Base-by-base conservation (phyloP, 2,113 vertebrate species). In the Formicarius rufipectus region DNA sequence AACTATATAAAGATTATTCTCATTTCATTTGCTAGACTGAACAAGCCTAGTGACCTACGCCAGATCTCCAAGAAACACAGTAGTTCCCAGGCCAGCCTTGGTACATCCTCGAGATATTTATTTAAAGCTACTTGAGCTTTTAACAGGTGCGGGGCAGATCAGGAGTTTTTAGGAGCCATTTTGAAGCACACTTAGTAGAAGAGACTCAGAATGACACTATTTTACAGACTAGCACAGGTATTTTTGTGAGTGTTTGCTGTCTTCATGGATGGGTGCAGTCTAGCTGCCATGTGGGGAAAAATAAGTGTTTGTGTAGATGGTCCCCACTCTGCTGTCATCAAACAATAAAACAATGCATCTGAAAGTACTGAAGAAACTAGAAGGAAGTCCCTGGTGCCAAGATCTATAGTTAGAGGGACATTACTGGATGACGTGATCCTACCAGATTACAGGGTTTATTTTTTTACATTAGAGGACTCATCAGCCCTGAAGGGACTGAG, bases 391-490 rank as follows among this genome's bases (percentile, higher is more conserved):
- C 83, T 67, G 33, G 47, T 86, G 90, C 72, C 64, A 31, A 72
- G 50, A 67, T 86, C 64, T 72, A 14, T 19, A 80, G 75, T 59
- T 49, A 80, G 33, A 93, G 40, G 21, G 64, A 25, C 49, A 67
- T 59, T 85, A 55, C 37, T n/a, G 82, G 50, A 39, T 85, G 55
- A 62, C 31, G 42, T 33, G 71, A 93, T 53, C 81, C 63, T 81
- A 71, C 27, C 42, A 90, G 85, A 74, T 19, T 24, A 68, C 64
- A 75, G 37, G 67, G 31, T 75, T 91, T 92, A 76, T 86, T 84
- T 71, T 87, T 71, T 77, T 40, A 21, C 39, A 74, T 84, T 44
- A 77, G 68, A 95, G 50, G 56, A 52, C 50, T 66, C 4, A 0
- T 35, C 75, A 90, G 4, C 55, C 72, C 93, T 67, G 87, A 62